Evolutionary conservation across 2,113 vertebrate species (phyloP).

Genomic region (Heliornis fulica): DNA sequence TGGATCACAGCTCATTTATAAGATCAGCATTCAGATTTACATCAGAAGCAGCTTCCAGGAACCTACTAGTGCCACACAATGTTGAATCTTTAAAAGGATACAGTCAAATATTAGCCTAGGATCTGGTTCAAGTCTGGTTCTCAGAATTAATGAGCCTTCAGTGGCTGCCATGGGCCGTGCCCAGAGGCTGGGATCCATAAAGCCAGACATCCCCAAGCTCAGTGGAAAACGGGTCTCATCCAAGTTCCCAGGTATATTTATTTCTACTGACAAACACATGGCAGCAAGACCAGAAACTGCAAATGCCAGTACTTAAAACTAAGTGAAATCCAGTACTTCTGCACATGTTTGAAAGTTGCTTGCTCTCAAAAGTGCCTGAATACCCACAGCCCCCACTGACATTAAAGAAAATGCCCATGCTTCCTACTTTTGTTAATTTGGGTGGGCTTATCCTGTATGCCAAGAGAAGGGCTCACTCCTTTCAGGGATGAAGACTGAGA

Average conservation of each 20-base stretch:
- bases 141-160: not conserved
- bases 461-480: not conserved
- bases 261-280: not conserved
- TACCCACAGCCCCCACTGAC: not conserved
- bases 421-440: not conserved
- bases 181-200: not conserved
- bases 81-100: not conserved
- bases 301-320: not conserved
- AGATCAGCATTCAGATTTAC: not conserved
- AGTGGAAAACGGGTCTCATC: not conserved
- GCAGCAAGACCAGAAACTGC: not conserved
- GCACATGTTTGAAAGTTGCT: not conserved
- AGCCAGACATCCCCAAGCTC: not conserved
- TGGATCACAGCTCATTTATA: not conserved
- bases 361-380: not conserved
- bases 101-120: not conserved
- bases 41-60: not conserved
- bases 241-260: not conserved
- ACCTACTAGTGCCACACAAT: not conserved
- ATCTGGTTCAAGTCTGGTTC: not conserved
- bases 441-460: not conserved
- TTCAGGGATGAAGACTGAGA: not conserved
- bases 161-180: not conserved
- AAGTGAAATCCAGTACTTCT: not conserved
- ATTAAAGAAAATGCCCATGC: not conserved